A percentile compares a stretch with the other conserved stretches of the same genome.
Evolutionary conservation across 2,888 invertebrate species (phyloP).

Genomic region (Vandiemenella viatica): DNA sequence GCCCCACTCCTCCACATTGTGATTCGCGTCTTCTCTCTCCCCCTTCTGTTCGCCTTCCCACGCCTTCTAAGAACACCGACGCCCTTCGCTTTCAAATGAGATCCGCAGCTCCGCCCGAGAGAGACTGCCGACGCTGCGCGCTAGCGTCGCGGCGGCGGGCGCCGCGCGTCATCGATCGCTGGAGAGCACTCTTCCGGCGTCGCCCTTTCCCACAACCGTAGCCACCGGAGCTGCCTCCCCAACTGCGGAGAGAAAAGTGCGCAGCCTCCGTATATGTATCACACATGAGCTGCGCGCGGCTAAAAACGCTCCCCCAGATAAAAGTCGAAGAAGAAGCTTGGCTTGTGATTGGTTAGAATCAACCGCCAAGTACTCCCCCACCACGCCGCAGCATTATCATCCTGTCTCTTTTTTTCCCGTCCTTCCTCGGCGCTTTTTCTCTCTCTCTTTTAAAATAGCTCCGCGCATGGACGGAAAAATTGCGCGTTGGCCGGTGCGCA

Average conservation of each 20-base stretch:
- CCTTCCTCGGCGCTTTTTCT: slow-evolving; percentile 3
- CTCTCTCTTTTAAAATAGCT: slow-evolving; percentile 7
- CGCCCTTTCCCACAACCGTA: too few species aligned
- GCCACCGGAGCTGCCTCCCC: too few species aligned
- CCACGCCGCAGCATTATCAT: slow-evolving; percentile 5
- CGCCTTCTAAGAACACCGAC: too few species aligned
- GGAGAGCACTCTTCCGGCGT: too few species aligned
- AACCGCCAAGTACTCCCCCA: slow-evolving; percentile 9
- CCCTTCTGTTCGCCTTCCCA: too few species aligned
- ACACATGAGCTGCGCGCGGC: not conserved
- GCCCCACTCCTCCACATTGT: too few species aligned
- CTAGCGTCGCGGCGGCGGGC: too few species aligned
- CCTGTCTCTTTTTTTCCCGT: slow-evolving; percentile 7
- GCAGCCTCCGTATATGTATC: not conserved
- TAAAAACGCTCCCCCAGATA: not conserved
- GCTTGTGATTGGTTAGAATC: slow-evolving; percentile 12
- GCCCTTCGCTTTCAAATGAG: too few species aligned
- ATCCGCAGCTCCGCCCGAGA: too few species aligned
- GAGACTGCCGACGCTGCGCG: too few species aligned
- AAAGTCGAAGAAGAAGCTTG: slow-evolving; percentile 9
- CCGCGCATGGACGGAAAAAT: slow-evolving; percentile 14
- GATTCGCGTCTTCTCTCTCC: too few species aligned
- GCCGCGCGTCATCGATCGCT: too few species aligned
- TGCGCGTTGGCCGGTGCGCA: slow-evolving; percentile 10
- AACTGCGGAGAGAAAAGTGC: not conserved